Evolutionary conservation across 2,113 vertebrate species (phyloP).

Genomic region (Campylorhamphus procurvoides): DNA sequence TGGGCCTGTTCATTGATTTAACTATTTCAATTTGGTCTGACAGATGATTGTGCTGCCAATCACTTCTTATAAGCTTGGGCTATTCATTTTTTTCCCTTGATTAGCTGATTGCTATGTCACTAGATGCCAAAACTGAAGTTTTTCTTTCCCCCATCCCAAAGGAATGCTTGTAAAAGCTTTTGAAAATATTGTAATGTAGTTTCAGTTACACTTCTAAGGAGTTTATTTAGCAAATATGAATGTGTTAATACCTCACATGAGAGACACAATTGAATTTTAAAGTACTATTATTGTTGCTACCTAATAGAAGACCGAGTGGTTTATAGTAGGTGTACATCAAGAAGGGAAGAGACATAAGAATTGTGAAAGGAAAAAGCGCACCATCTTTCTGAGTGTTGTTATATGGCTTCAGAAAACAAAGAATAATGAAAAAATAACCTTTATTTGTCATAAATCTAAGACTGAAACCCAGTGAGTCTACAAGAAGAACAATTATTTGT

Average conservation of each 20-base stretch:
- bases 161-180: conserved; percentile 6
- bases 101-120: not conserved
- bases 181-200: not conserved
- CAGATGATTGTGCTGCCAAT: not conserved
- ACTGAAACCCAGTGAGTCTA: not conserved
- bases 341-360: not conserved
- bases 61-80: not conserved
- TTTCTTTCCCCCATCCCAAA: not conserved
- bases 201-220: conserved; percentile 4
- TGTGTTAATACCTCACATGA: not conserved
- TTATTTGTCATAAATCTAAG: not conserved
- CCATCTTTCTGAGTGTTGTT: not conserved
- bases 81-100: not conserved
- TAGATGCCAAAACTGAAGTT: not conserved
- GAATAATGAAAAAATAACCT: not conserved
- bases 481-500: not conserved
- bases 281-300: not conserved
- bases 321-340: not conserved
- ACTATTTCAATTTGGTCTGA: not conserved
- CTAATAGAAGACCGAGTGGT: not conserved
- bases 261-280: not conserved
- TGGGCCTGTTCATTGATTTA: not conserved
- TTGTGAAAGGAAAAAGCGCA: not conserved
- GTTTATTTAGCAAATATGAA: conserved; percentile 18
- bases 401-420: not conserved